A percentile compares a stretch with the other conserved stretches of the same genome.
Conservation (phyloP, 2,888 invertebrate genomes). For the Callyntrura sp. region DNA sequence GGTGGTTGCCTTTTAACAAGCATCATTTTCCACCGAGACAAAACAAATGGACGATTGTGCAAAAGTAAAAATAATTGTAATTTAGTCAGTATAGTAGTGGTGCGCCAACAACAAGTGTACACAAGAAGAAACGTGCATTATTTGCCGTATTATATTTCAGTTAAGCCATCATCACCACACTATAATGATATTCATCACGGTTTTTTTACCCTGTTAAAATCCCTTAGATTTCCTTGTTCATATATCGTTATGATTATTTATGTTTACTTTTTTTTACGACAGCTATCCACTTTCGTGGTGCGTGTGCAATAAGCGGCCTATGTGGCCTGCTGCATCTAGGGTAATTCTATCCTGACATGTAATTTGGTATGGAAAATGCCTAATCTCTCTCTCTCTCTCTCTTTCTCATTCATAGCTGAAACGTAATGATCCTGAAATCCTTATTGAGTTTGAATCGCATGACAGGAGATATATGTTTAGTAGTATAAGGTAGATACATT, state of each 20-base stretch:
- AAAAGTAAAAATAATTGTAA: too few species aligned
- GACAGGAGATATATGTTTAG: too few species aligned
- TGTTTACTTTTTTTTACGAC: background rate
- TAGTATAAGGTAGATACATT: too few species aligned
- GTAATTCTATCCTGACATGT: too few species aligned
- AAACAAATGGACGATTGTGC: background rate
- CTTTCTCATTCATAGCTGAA: background rate
- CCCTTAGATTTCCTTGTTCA: constrained; percentile 48
- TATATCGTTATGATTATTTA: background rate
- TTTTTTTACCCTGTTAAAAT: constrained; percentile 62
- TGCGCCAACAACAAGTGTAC: too few species aligned
- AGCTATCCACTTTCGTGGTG: background rate
- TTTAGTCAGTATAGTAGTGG: too few species aligned
- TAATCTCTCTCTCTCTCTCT: background rate
- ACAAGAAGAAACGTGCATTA: too few species aligned
- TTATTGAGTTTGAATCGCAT: too few species aligned
- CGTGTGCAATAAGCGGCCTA: background rate
- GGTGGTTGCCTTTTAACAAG: background rate
- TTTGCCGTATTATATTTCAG: too few species aligned
- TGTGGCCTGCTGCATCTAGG: background rate
- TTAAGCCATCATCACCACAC: constrained; percentile 19
- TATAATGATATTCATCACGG: constrained; percentile 32
- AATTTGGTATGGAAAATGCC: too few species aligned
- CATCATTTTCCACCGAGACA: background rate
- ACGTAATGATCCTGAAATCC: too few species aligned